Conservation (phyloP, 2,113 vertebrate genomes). For the Ptychochromis oligacanthus region DNA sequence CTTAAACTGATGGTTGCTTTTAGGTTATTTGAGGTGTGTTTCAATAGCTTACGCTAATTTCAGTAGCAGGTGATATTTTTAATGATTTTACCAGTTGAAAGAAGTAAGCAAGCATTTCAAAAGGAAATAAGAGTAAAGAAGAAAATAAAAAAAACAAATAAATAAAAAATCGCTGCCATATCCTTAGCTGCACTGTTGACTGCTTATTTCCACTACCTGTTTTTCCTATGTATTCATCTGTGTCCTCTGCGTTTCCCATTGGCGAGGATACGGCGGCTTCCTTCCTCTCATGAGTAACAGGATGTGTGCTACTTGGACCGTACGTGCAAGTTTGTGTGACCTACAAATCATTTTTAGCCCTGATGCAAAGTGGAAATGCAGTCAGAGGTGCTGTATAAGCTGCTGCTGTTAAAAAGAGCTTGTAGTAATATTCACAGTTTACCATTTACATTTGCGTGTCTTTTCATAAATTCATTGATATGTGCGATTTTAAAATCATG, state of each 20-base stretch:
- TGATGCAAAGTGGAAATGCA: not conserved
- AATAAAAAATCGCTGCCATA: not conserved
- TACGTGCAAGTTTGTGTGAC: slow-evolving; percentile 34
- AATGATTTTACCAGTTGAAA: not conserved
- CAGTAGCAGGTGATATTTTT: not conserved
- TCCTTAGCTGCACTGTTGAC: slow-evolving; percentile 26
- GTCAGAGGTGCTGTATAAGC: not conserved
- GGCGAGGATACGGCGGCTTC: slow-evolving; percentile 46
- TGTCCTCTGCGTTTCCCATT: slow-evolving; percentile 63
- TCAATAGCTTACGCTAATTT: not conserved
- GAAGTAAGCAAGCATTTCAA: not conserved
- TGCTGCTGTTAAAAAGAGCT: slow-evolving; percentile 19
- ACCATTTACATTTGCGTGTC: no score
- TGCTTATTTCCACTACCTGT: slow-evolving; percentile 53
- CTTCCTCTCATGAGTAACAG: slow-evolving; percentile 71
- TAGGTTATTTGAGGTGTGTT: not conserved
- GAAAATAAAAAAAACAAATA: slow-evolving; percentile 1
- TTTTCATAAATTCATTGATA: not conserved
- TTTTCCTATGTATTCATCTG: slow-evolving; percentile 47
- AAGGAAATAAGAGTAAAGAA: not conserved
- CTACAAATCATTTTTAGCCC: slow-evolving; percentile 53
- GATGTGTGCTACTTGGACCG: slow-evolving; percentile 54
- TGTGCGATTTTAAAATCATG: not conserved
- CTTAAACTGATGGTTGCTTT: not conserved
- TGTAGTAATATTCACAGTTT: no score